phyloP scores from a whole-genome alignment of 1,140 invertebrate species.

The Drosophila tropicalis region DNA sequence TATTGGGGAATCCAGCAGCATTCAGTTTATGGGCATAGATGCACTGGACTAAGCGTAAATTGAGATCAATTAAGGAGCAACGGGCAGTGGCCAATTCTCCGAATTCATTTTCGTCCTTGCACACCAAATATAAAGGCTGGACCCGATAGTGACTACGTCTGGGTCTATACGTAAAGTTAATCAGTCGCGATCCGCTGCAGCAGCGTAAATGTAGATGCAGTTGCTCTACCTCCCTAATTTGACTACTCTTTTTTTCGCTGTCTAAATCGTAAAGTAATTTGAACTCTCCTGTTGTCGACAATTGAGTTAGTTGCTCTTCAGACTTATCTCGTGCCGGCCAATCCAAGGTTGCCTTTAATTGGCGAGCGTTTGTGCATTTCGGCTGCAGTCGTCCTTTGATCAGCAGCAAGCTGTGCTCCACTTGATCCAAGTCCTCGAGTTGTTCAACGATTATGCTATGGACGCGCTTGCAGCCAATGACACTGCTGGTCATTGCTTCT shows the following conservation, averaged over 20 bases:
- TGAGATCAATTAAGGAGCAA: slow-evolving; percentile 90
- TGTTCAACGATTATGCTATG: slow-evolving; percentile 70
- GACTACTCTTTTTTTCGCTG: background rate
- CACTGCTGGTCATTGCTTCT: slow-evolving; percentile 66
- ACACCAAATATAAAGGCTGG: slow-evolving; percentile 90
- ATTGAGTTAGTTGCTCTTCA: slow-evolving; percentile 50
- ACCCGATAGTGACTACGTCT: slow-evolving; percentile 82
- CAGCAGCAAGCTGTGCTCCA: slow-evolving; percentile 65
- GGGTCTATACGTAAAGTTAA: slow-evolving; percentile 48
- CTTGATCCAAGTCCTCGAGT: slow-evolving; percentile 54
- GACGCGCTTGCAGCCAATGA: slow-evolving; percentile 59
- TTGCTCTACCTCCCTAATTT: slow-evolving; percentile 2
- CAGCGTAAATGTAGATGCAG: slow-evolving; percentile 50
- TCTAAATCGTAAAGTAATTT: slow-evolving; percentile 69
- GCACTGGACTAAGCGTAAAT: slow-evolving; percentile 92
- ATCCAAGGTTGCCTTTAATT: slow-evolving; percentile 54
- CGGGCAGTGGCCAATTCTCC: slow-evolving; percentile 3
- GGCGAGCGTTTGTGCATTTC: slow-evolving; percentile 46
- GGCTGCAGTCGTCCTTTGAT: slow-evolving; percentile 69
- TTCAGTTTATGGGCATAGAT: slow-evolving; percentile 94
- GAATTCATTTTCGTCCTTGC: slow-evolving; percentile 85
- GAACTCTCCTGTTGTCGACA: slow-evolving; percentile 61
- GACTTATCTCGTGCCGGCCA: slow-evolving; percentile 12
- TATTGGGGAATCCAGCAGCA: slow-evolving; percentile 90
- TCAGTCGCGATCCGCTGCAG: slow-evolving; percentile 44